Evolutionary conservation across 2,888 invertebrate species (phyloP).

Genomic region (Cephus pulcher): DNA sequence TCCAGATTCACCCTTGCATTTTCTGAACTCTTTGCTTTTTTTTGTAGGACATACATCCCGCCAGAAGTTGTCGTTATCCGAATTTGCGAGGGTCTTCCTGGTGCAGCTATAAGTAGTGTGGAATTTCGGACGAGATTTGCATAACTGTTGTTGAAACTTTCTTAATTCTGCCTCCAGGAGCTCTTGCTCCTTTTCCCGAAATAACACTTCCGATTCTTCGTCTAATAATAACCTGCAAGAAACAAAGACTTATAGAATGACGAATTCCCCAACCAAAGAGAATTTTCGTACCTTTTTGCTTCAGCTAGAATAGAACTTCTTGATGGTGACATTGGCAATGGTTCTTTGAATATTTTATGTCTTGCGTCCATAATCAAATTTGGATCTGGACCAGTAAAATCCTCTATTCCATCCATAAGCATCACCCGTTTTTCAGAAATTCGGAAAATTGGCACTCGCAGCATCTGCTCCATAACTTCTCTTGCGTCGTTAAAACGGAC

Average conservation of each 20-base stretch:
- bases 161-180: slow-evolving; percentile 45
- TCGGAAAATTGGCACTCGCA: slow-evolving; percentile 45
- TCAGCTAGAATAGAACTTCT: slow-evolving; percentile 33
- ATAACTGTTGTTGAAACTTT: slow-evolving; percentile 46
- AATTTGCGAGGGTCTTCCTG: slow-evolving; percentile 34
- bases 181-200: slow-evolving; percentile 43
- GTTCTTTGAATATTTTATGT: slow-evolving; percentile 41
- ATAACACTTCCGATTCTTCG: slow-evolving; percentile 37
- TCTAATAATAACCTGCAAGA: slow-evolving; percentile 37
- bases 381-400: slow-evolving; percentile 38
- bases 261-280: background rate
- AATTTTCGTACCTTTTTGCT: slow-evolving; percentile 34
- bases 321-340: slow-evolving; percentile 26
- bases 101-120: slow-evolving; percentile 35
- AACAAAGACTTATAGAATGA: background rate
- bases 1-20: background rate
- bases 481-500: slow-evolving; percentile 43
- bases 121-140: slow-evolving; percentile 44
- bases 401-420: slow-evolving; percentile 27
- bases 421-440: slow-evolving; percentile 40
- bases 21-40: background rate
- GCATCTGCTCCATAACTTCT: slow-evolving; percentile 49
- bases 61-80: slow-evolving; percentile 51
- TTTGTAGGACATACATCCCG: slow-evolving; percentile 20
- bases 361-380: slow-evolving; percentile 54